Conservation (phyloP, 1,140 invertebrate species). For the Drosophila pallidifrons region DNA sequence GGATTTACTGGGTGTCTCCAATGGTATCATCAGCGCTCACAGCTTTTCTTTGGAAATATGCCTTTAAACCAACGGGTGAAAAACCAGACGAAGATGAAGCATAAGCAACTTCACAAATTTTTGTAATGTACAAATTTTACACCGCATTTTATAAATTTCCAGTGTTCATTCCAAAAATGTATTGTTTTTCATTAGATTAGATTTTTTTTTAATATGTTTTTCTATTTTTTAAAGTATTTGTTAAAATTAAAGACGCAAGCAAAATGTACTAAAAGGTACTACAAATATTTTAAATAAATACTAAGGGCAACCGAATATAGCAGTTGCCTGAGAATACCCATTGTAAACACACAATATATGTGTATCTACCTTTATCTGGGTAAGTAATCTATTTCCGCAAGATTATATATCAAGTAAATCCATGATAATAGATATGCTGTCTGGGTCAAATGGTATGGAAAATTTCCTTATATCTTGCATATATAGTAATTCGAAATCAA, state of each 20-base stretch:
- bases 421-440: no score
- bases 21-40: conserved; percentile 86
- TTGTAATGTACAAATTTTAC: no score
- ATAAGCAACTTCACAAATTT: no score
- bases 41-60: conserved; percentile 87
- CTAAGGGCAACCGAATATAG: not conserved
- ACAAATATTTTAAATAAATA: not conserved
- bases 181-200: no score
- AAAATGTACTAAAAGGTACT: not conserved
- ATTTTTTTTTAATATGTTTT: no score
- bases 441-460: not conserved
- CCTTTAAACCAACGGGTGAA: conserved; percentile 71
- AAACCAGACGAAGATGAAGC: no score
- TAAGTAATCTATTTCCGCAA: not conserved
- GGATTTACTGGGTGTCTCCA: conserved; percentile 93
- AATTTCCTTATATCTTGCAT: conserved; percentile 1
- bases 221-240: not conserved
- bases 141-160: no score
- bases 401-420: not conserved
- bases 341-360: conserved; percentile 1
- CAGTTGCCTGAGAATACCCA: conserved; percentile 7
- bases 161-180: no score
- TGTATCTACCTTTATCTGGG: not conserved
- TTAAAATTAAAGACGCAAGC: no score
- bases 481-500: not conserved